These are phyloP conservation scores for Sebastes reedi DNA, from an alignment of 2,797 vertebrate genomes.

Conservation along the genomic window DNA sequence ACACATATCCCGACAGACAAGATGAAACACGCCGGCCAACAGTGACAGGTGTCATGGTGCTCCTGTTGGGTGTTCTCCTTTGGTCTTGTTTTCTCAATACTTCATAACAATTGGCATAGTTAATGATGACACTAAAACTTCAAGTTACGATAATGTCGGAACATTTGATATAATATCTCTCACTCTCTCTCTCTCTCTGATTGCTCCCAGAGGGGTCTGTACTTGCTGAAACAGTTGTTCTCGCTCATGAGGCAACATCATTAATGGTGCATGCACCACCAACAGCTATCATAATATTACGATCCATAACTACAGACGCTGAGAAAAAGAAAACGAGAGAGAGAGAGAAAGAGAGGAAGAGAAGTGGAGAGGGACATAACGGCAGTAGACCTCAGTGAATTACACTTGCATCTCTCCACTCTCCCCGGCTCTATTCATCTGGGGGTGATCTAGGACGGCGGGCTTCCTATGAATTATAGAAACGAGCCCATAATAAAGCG, in stretches of 20 bases:
- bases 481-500: constrained; percentile 68
- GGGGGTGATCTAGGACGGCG: constrained; percentile 55
- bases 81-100: background rate
- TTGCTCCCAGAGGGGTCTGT: constrained; percentile 43
- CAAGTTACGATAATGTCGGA: background rate
- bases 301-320: constrained; percentile 55
- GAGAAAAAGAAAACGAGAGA: background rate
- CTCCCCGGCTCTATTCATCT: constrained; percentile 59
- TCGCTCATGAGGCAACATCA: constrained; percentile 50
- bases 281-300: constrained; percentile 57
- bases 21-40: background rate
- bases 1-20: background rate
- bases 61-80: background rate
- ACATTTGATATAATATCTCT: constrained; percentile 21
- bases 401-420: constrained; percentile 54
- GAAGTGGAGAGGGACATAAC: constrained; percentile 15
- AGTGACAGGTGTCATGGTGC: background rate
- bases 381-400: constrained; percentile 55
- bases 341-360: background rate
- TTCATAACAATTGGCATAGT: background rate
- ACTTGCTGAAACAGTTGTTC: constrained; percentile 54
- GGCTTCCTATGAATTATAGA: constrained; percentile 77
- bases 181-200: constrained; percentile 2
- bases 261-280: constrained; percentile 56
- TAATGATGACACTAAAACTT: background rate